A percentile compares a stretch with the other conserved stretches of the same genome.
Conservation (phyloP, 1,140 invertebrate species). For the Hylyphantes graminicola region DNA sequence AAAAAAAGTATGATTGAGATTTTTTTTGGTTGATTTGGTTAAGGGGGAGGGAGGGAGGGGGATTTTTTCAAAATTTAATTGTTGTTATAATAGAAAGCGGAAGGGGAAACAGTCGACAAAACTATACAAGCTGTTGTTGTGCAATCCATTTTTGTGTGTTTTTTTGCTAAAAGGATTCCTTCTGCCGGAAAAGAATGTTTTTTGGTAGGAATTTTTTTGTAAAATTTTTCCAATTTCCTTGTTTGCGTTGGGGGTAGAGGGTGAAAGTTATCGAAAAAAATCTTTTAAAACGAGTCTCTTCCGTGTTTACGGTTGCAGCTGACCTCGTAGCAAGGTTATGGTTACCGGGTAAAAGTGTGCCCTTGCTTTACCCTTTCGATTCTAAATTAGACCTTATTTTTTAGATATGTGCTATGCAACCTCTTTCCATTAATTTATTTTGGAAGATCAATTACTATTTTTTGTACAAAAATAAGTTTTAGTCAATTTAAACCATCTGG, state of each 20-base stretch:
- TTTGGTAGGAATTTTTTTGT: conserved; percentile 11
- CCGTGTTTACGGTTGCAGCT: no score
- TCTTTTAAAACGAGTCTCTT: no score
- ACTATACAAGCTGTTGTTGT: conserved; percentile 16
- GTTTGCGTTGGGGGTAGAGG: conserved; percentile 5
- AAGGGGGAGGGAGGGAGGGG: neutral
- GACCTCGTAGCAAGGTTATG: no score
- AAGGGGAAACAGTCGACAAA: conserved; percentile 15
- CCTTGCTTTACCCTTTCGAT: no score
- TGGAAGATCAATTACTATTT: no score
- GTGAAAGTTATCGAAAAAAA: neutral
- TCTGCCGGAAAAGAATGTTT: conserved; percentile 12
- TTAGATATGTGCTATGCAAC: no score
- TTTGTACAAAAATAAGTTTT: no score
- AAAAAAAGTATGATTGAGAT: neutral
- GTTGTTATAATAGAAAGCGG: conserved; percentile 14
- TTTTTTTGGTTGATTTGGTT: neutral
- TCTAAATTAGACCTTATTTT: no score
- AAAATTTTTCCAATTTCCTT: conserved; percentile 23
- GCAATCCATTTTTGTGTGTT: neutral
- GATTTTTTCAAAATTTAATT: conserved; percentile 17
- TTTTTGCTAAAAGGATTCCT: neutral
- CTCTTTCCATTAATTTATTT: no score
- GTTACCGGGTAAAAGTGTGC: no score
- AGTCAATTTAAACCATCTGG: no score